A percentile compares a stretch with the other conserved stretches of the same genome.
phyloP scores from a whole-genome alignment of 2,113 vertebrate species.

The Tor tambroides region DNA sequence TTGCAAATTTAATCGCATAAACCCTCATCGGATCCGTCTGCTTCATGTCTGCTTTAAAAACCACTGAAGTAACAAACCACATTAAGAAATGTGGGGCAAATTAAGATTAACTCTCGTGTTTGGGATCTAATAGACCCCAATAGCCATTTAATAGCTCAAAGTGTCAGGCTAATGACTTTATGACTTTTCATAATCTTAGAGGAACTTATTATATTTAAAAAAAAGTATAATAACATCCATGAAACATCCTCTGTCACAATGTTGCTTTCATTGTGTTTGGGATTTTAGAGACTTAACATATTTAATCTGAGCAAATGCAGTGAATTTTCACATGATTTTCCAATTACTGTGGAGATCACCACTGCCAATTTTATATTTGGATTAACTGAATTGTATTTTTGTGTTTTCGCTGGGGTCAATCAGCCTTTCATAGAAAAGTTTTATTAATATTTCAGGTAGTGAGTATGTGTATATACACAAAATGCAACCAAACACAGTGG shows the following conservation, averaged over 20 bases:
- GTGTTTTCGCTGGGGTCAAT: too few species aligned
- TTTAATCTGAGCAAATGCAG: neutral
- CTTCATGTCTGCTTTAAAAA: neutral
- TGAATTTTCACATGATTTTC: neutral
- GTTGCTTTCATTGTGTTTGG: neutral
- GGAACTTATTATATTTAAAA: neutral
- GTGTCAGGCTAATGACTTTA: neutral
- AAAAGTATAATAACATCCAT: neutral
- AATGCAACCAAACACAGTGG: too few species aligned
- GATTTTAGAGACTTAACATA: neutral
- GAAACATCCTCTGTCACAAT: neutral
- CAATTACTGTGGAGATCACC: neutral
- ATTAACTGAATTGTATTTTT: neutral
- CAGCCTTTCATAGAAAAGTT: too few species aligned
- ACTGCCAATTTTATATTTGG: neutral
- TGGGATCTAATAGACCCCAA: neutral
- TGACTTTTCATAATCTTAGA: neutral
- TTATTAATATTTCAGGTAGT: too few species aligned
- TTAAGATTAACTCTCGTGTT: neutral
- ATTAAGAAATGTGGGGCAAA: neutral
- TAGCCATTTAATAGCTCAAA: neutral
- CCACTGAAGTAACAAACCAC: neutral
- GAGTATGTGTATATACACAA: too few species aligned
- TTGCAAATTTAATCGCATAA: slow-evolving; percentile 10
- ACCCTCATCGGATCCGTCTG: neutral